A percentile compares a stretch with the other conserved stretches of the same genome.
These are phyloP conservation scores for Gymnoscopelus braueri DNA, from an alignment of 2,797 vertebrate species.

Conservation along the genomic window DNA sequence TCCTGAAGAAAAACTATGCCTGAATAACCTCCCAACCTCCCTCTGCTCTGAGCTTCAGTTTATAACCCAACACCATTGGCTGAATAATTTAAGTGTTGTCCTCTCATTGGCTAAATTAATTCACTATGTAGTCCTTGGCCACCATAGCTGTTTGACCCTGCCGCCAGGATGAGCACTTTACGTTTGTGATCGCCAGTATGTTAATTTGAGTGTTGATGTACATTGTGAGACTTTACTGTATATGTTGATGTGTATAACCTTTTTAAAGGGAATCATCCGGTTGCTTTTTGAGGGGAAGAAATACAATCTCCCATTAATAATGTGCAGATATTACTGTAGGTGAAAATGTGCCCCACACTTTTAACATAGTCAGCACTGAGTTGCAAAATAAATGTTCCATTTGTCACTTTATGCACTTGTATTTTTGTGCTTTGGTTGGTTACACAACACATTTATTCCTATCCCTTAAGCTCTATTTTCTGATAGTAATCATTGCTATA, in stretches of 20 bases:
- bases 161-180: conserved; percentile 62
- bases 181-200: conserved; percentile 44
- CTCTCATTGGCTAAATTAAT: conserved; percentile 38
- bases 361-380: conserved; percentile 28
- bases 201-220: conserved; percentile 38
- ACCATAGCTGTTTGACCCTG: neutral
- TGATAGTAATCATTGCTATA: too few species aligned
- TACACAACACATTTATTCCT: too few species aligned
- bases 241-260: conserved; percentile 36
- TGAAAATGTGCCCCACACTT: conserved; percentile 21
- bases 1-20: conserved; percentile 92
- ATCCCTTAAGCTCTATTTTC: too few species aligned
- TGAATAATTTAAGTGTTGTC: neutral
- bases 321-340: conserved; percentile 49
- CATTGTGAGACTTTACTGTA: conserved; percentile 43
- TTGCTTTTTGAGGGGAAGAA: neutral
- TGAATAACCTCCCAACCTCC: conserved; percentile 51
- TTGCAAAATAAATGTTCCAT: conserved; percentile 71
- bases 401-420: conserved; percentile 35
- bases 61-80: neutral
- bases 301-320: conserved; percentile 2
- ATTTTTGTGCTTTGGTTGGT: neutral
- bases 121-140: neutral
- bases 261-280: conserved; percentile 15
- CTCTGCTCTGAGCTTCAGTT: neutral